phyloP scores from a whole-genome alignment of 1,140 invertebrate species.

The Meteorus sp. region DNA sequence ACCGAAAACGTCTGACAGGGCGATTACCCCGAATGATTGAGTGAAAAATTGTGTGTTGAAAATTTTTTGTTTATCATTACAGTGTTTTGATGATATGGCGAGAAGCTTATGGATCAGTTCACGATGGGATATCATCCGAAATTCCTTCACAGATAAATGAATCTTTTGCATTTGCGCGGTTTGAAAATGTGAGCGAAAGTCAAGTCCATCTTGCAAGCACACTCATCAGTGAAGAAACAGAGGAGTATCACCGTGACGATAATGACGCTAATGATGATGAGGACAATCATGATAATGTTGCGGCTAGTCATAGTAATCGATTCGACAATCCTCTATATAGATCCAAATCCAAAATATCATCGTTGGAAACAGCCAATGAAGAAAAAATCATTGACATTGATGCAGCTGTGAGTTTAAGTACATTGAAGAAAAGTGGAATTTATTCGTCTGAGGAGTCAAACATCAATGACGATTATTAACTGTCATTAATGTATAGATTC shows the following conservation, averaged over 20 bases:
- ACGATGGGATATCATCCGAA: constrained; percentile 25
- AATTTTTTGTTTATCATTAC: constrained; percentile 19
- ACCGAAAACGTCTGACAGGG: too few relatives aligned
- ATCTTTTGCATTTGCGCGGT: constrained; percentile 49
- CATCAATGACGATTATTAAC: constrained; percentile 25
- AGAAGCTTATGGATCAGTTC: constrained; percentile 37
- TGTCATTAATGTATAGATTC: too few relatives aligned
- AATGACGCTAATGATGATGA: constrained; percentile 8
- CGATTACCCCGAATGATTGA: too few relatives aligned
- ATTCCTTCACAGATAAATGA: constrained; percentile 23
- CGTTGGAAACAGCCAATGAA: too few relatives aligned
- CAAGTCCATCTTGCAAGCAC: constrained; percentile 39
- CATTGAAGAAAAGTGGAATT: constrained; percentile 15
- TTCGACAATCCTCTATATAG: constrained; percentile 55
- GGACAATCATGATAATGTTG: too few relatives aligned
- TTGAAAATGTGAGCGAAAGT: constrained; percentile 51
- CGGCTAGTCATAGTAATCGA: constrained; percentile 33
- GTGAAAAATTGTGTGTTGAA: too few relatives aligned
- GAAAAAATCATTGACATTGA: constrained; percentile 34
- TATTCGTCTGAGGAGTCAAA: not conserved
- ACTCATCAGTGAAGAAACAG: constrained; percentile 20
- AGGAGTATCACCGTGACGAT: not conserved
- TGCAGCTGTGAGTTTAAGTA: constrained; percentile 36
- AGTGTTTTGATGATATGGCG: constrained; percentile 25
- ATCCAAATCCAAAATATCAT: too few relatives aligned